These are phyloP conservation scores for Stegostoma tigrinum DNA, from an alignment of 2,113 vertebrate genomes.

Conservation along the genomic window DNA sequence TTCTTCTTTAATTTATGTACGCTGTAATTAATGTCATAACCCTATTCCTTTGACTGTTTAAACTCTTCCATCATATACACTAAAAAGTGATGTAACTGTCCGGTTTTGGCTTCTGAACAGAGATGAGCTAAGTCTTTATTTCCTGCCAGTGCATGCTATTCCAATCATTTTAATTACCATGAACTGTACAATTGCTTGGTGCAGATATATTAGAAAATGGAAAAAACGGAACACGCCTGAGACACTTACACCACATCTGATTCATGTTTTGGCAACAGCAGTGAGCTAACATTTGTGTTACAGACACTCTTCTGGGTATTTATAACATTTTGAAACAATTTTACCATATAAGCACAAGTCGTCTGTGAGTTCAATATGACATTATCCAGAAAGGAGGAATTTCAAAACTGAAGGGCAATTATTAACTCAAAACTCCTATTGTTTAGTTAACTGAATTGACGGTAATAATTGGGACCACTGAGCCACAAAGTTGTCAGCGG, in stretches of 20 bases:
- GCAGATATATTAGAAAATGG: slow-evolving; percentile 72
- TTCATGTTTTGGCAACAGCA: slow-evolving; percentile 65
- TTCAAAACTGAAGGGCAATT: slow-evolving; percentile 53
- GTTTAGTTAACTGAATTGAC: neutral
- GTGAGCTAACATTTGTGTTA: slow-evolving; percentile 53
- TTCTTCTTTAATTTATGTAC: neutral
- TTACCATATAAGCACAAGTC: slow-evolving; percentile 71
- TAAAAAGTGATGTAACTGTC: slow-evolving; percentile 61
- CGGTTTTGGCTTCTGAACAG: slow-evolving; percentile 49
- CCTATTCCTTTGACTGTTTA: slow-evolving; percentile 32
- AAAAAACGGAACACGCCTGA: slow-evolving; percentile 57
- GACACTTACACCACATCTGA: slow-evolving; percentile 60
- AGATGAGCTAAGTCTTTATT: slow-evolving; percentile 51
- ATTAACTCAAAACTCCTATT: neutral
- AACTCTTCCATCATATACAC: slow-evolving; percentile 48
- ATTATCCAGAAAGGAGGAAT: slow-evolving; percentile 56
- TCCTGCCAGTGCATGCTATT: slow-evolving; percentile 61
- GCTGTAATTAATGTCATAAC: neutral
- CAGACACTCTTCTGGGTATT: slow-evolving; percentile 44
- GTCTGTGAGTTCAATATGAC: slow-evolving; percentile 58
- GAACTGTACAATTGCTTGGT: slow-evolving; percentile 61
- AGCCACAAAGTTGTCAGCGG: neutral
- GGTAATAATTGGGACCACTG: neutral
- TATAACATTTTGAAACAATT: slow-evolving; percentile 53
- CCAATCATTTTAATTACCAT: slow-evolving; percentile 62